Base-by-base conservation (phyloP, 2,888 invertebrate genomes). In the Pharmacophagus antenor region DNA sequence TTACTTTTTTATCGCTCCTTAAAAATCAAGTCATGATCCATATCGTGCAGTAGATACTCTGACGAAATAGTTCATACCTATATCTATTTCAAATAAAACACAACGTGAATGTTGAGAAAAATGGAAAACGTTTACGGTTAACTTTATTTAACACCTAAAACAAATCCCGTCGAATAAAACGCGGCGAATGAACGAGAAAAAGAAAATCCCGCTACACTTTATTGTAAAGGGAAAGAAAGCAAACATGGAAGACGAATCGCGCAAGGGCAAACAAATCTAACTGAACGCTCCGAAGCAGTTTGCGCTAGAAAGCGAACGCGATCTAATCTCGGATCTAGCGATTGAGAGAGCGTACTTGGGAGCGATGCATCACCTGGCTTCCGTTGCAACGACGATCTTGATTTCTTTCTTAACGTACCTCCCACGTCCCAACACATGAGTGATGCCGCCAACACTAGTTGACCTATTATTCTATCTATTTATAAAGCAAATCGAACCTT, bases 351-450 rank as follows among this genome's bases (percentile, higher is more conserved):
- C 74, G 76, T 71, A 76, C 75, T 79, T 73, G 69, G 70, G 70
- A 70, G 84, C 81, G 82, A 89, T 88, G 85, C 86, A 88, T 89
- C 87, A 88, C 85, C 82, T 81, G 76, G 84, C 88, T 89, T 88
- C 87, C 88, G 85, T 82, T 86, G 83, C 84, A 84, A 77, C 80
- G 72, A 70, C 73, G 75, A 88, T 88, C 88, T 87, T 88, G 88
- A 89, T 88, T 82, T 79, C 82, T 80, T 81, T 80, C 76, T 77
- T 81, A 84, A 84, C 79, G 77, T 82, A 82, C 85, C 85, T 85
- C 88, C 88, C 84, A 87, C 86, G 81, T 84, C 77, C 74, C 61
- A 66, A 73, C 74, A 78, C 71, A 77, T 80, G 80, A 85, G 73
- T 74, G 73, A 80, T 77, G 68, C 73, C 64, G 69, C 82, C 80